Base-by-base conservation (phyloP, 2,888 invertebrate species). In the Alviniconcha strummeri region DNA sequence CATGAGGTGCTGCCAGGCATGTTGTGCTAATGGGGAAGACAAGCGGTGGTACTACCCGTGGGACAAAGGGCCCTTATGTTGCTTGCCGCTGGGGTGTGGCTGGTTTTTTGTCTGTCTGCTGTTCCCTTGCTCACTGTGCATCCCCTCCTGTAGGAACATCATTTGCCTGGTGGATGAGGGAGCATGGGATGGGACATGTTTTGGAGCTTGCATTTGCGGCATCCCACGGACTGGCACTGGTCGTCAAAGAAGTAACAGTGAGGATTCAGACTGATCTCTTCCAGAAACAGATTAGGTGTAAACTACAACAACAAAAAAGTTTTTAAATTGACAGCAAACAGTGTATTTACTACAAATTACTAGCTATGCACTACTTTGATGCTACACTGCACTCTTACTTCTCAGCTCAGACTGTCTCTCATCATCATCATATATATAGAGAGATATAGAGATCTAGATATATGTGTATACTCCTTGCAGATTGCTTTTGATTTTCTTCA, bases 31-130 rank as follows among this genome's bases (percentile, higher is more conserved):
- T 74, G 83, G 83, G 0, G 74, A 83, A 5, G 80, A 83, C 64
- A 71, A 76, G n/a, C 77, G 77, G 5, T 84, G 84, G 84, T 80
- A 84, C 60, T 84, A 84, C 36, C 84, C 84, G 0, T 84, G 84
- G 84, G 81, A 84, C 60, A 84, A 84, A 57, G 74, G 81, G n/a
- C 5, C 60, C 52, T 52, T 69, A 2, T 69, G 80, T 5, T 75
- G 74, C 54, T 36, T 36, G 11, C 19, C 69, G 19, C 78, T 80
- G 75, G 83, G 36, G 67, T 69, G 17, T 67, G 82, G 55, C 60
- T 80, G 54, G 82, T 83, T 72, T 83, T 72, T 52, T 52, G 36
- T 36, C 67, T 80, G 81, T 81, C 83, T 81, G 81, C 76, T 83
- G 80, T 85, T 56, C 81, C 74, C 80, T 64, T 85, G 76, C 82